Base-by-base conservation (phyloP, 2,888 invertebrate genomes). In the Lingula anatina region DNA sequence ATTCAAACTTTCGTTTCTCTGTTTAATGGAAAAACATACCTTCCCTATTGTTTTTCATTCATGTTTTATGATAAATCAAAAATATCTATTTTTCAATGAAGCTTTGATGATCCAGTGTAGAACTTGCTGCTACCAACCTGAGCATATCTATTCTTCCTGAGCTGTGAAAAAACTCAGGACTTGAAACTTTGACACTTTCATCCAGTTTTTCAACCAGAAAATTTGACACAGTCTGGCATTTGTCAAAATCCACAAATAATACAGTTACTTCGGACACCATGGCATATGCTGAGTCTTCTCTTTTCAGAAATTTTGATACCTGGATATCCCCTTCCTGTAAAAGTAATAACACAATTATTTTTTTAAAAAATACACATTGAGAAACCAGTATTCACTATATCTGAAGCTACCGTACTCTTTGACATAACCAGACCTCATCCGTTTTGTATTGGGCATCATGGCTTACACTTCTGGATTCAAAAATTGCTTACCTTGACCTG, bases 201-300 rank as follows among this genome's bases (percentile, higher is more conserved):
- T 71, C 72, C 18, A 73, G 59, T 49, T 73, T 73, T 49, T 73
- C 72, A 5, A 68, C 68, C 23, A 73, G 55, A 0, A 69, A 54
- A 50, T 73, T 73, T 28, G 64, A 60, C 15, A 69, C 61, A 43
- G 57, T 53, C 55, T 69, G 68, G 45, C 70, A 70, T 51, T 67
- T 68, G 44, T 66, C 60, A 44, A 68, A 57, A 52, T 73, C 71
- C 23, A 59, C 47, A 48, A 73, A 70, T 23, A 61, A 54, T 2
- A 62, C 66, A 28, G 62, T 54, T 1, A 73, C 57, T 42, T 71
- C 68, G 5, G 63, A 59, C 47, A 62, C 61, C 55, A 68, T 55
- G 35, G 57, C 54, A 47, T 60, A 70, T 55, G 65, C 54, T 2
- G 58, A 56, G 23, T 67, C 69, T 15, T 54, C 50, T 46, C 68